A percentile compares a stretch with the other conserved stretches of the same genome.
Evolutionary conservation across 2,797 vertebrate species (phyloP).

Genomic region (Emys orbicularis): DNA sequence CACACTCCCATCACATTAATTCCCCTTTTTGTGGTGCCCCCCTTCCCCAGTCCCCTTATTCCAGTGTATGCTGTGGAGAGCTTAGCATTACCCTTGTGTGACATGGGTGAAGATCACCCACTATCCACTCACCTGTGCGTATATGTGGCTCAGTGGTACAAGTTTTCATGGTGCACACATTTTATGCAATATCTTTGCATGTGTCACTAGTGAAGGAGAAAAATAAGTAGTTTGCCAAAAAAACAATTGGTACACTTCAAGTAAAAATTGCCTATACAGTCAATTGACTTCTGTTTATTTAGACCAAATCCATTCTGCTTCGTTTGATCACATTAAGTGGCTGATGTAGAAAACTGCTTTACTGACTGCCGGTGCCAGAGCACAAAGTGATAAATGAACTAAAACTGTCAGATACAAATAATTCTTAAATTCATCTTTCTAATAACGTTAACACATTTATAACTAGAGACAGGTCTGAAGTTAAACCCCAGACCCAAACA

Average conservation of each 20-base stretch:
- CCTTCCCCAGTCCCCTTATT: neutral
- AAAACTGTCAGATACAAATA: neutral
- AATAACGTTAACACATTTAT: neutral
- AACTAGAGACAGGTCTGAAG: neutral
- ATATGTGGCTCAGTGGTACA: neutral
- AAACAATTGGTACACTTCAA: neutral
- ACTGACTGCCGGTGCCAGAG: neutral
- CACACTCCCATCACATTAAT: neutral
- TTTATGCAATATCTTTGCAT: neutral
- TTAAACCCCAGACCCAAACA: neutral
- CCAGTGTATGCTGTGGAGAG: fast-evolving
- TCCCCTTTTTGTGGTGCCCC: fast-evolving
- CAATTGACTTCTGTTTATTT: neutral
- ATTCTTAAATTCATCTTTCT: neutral
- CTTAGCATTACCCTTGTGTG: neutral
- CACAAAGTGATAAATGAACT: neutral
- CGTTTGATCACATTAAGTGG: neutral
- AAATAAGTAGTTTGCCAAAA: neutral
- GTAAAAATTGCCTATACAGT: neutral
- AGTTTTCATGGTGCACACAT: fast-evolving
- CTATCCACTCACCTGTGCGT: neutral
- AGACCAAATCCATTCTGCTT: neutral
- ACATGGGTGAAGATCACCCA: neutral
- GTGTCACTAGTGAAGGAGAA: neutral
- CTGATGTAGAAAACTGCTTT: neutral